Conservation (phyloP, 2,888 invertebrate genomes). For the Lathronympha strigana region DNA sequence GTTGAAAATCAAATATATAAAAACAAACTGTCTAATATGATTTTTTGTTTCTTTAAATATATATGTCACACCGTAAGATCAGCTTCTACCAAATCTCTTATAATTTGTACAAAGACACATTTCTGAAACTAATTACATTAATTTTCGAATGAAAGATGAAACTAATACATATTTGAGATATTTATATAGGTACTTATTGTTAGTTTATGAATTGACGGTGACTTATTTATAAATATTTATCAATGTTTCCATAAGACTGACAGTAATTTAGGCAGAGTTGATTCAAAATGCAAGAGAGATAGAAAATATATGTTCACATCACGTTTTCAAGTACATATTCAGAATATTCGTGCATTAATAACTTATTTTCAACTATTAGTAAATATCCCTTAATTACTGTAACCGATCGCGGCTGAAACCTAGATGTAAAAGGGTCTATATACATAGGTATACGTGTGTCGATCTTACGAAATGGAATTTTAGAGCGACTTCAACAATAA, state of each 20-base stretch:
- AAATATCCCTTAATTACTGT: conserved; percentile 16
- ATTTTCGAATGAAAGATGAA: conserved; percentile 12
- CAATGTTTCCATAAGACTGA: conserved; percentile 12
- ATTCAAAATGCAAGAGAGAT: conserved; percentile 5
- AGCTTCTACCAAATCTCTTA: conserved; percentile 1
- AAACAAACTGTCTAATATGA: too few relatives aligned
- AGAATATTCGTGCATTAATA: conserved; percentile 13
- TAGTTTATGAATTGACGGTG: conserved; percentile 20
- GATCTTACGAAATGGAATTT: not conserved
- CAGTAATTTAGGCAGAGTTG: conserved; percentile 19
- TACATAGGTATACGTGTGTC: not conserved
- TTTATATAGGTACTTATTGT: not conserved
- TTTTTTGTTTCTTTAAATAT: too few relatives aligned
- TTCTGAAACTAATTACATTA: conserved; percentile 8
- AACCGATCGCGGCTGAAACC: conserved; percentile 12
- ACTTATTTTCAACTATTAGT: conserved; percentile 7
- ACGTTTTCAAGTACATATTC: conserved; percentile 5
- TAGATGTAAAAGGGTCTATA: not conserved
- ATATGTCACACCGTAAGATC: conserved; percentile 1
- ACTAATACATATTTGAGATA: conserved; percentile 5
- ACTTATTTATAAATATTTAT: conserved; percentile 13
- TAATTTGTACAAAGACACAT: not conserved
- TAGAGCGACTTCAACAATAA: not conserved
- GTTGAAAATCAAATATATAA: too few relatives aligned
- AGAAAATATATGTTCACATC: conserved; percentile 20